Percentiles rank a stretch among this genome's conserved stretches.
These are phyloP conservation scores for Atherinomorus stipes DNA, from an alignment of 2,113 vertebrate genomes.

Conservation along the genomic window DNA sequence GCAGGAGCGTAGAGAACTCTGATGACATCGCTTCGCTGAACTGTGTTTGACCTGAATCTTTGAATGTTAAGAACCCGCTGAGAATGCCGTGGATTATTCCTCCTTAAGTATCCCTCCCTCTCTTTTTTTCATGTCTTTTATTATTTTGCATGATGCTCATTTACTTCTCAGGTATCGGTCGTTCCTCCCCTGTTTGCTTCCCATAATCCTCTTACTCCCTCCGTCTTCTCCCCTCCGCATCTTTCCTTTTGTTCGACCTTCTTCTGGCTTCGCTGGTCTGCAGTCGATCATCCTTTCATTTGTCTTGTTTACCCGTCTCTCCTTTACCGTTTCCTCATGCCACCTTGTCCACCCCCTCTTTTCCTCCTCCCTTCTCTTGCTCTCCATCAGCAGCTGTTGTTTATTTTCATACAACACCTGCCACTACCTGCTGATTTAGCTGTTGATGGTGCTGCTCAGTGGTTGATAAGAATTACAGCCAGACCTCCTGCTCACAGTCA, in stretches of 20 bases:
- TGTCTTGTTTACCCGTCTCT: conserved; percentile 47
- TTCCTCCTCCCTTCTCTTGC: conserved; percentile 13
- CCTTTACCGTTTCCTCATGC: conserved; percentile 17
- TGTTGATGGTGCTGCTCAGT: conserved; percentile 55
- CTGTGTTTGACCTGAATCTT: conserved; percentile 35
- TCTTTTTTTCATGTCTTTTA: neutral
- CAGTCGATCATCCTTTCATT: conserved; percentile 44
- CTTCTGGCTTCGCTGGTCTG: conserved; percentile 29
- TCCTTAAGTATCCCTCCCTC: neutral
- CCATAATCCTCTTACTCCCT: conserved; percentile 63
- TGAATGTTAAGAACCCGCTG: conserved; percentile 5
- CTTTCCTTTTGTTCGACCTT: conserved; percentile 42
- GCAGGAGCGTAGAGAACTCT: neutral
- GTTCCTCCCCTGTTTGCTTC: conserved; percentile 31
- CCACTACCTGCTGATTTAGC: conserved; percentile 68
- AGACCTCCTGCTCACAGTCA: conserved; percentile 34
- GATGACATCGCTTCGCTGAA: conserved; percentile 16
- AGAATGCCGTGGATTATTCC: neutral
- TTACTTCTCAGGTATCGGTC: conserved; percentile 20
- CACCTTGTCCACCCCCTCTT: neutral
- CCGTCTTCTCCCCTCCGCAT: conserved; percentile 10
- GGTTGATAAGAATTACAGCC: conserved; percentile 57
- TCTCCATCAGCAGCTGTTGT: conserved; percentile 73
- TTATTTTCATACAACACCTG: conserved; percentile 72
- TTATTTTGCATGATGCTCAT: neutral